Evolutionary conservation across 2,888 invertebrate genomes (phyloP).

Genomic region (Lycaena phlaeas): DNA sequence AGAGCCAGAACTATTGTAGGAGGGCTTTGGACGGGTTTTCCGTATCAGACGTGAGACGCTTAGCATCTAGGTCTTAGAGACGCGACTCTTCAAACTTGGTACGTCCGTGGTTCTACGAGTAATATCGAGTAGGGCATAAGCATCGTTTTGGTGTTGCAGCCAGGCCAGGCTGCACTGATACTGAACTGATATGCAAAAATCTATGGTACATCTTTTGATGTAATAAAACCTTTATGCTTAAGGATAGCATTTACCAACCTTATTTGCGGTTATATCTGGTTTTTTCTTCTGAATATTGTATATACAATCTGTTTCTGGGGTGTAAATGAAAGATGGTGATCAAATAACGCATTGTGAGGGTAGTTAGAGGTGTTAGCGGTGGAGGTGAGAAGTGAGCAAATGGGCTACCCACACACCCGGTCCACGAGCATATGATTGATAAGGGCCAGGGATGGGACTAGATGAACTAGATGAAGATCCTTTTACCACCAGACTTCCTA

Average conservation of each 20-base stretch:
- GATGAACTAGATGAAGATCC: too few species aligned
- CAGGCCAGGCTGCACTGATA: too few species aligned
- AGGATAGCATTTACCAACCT: neutral
- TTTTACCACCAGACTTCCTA: too few species aligned
- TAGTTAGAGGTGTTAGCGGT: conserved; percentile 7
- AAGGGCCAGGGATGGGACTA: neutral
- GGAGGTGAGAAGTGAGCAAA: conserved; percentile 2
- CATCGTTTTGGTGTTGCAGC: too few species aligned
- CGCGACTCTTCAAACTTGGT: too few species aligned
- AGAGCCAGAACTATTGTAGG: too few species aligned
- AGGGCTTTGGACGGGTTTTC: too few species aligned
- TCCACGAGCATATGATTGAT: conserved; percentile 2
- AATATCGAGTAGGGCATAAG: too few species aligned
- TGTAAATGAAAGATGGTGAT: neutral
- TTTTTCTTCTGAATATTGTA: neutral
- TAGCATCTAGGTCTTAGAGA: too few species aligned
- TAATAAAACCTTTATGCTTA: neutral
- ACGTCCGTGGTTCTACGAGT: too few species aligned
- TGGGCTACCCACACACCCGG: neutral
- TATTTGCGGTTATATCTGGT: neutral
- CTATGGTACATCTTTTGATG: neutral
- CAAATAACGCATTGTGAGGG: conserved; percentile 9
- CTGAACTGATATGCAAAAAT: too few species aligned
- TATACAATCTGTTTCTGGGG: neutral
- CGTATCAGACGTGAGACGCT: too few species aligned